Base-by-base conservation (phyloP, 30 jellyfish, hydroid and myxozoan genomes). In the Turritopsis rubra region DNA sequence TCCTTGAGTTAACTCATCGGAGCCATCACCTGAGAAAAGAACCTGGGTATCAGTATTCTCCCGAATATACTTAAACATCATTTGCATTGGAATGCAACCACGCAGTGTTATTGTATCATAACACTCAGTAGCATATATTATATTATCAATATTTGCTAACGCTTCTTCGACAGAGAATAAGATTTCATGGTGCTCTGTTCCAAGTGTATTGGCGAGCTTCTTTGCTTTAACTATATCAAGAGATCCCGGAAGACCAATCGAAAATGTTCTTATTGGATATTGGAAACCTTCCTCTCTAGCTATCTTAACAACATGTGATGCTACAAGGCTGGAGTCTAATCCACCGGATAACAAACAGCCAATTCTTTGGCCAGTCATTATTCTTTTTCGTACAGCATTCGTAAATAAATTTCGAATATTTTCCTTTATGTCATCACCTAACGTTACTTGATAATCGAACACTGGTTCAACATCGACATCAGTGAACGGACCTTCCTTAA, bases 1-100 rank as follows among this genome's bases (percentile, higher is more conserved):
- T 29, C 98, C 98, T 82, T 93, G 98, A 1, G 98, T 88, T 54
- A 93, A 90, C 82, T 93, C 98, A 79, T 93, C 98, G 16, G 98
- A 80, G 20, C 98, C 98, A 78, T 93, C 98, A 21, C 98, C 96
- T 8, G 98, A 88, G 66, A 93, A 93, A 52, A 93, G 27, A 16
- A 93, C 98, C 23, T 88, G 96, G 21, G 96, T 88, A 86, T 93
- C 96, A 4, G 98, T 93, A 22, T 93, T 88, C 30, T 93, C 87
- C 21, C 96, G 93, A 28, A 93, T 82, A 84, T 93, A 93, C 81
- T 88, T 77, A 22, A 84, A 28, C 26, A 93, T 75, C 53, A 93
- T 66, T 73, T 88, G 89, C 98, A 88, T 85, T 25, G 96, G 96
- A 8, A 88, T 86, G 13, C 96, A 88, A 20, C 96, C 93, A 21